Conservation (phyloP, 2,888 invertebrate genomes). For the Rhingia campestris region DNA sequence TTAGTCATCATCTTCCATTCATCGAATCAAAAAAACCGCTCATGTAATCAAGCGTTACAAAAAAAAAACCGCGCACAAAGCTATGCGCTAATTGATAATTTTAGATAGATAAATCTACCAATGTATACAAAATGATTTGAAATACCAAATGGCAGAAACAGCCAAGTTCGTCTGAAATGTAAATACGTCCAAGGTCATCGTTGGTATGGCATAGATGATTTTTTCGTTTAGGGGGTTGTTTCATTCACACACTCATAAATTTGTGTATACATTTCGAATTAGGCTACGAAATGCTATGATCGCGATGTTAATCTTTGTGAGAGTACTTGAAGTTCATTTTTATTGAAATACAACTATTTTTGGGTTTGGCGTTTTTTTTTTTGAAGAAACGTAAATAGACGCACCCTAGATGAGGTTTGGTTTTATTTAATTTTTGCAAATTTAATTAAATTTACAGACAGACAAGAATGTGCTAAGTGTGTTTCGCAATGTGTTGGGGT, state of each 20-base stretch:
- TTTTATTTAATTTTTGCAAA: neutral
- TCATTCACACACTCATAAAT: too few species aligned
- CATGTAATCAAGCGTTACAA: neutral
- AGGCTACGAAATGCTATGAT: neutral
- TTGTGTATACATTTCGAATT: neutral
- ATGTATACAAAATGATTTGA: neutral
- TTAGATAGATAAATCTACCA: neutral
- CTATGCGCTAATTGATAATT: neutral
- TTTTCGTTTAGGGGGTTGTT: too few species aligned
- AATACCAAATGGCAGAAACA: neutral
- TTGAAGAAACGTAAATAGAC: neutral
- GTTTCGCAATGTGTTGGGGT: neutral
- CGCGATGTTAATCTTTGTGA: neutral
- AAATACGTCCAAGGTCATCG: neutral
- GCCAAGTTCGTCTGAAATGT: neutral
- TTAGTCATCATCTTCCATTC: too few species aligned
- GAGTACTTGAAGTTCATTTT: neutral
- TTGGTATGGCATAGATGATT: neutral
- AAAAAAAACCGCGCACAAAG: neutral
- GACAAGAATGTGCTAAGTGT: neutral
- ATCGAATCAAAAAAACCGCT: too few species aligned
- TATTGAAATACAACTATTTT: neutral
- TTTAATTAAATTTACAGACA: neutral
- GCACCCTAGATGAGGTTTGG: constrained; percentile 4
- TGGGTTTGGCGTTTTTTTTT: neutral